phyloP scores from a whole-genome alignment of 2,888 invertebrate genomes.

The Dromius quadrimaculatus region DNA sequence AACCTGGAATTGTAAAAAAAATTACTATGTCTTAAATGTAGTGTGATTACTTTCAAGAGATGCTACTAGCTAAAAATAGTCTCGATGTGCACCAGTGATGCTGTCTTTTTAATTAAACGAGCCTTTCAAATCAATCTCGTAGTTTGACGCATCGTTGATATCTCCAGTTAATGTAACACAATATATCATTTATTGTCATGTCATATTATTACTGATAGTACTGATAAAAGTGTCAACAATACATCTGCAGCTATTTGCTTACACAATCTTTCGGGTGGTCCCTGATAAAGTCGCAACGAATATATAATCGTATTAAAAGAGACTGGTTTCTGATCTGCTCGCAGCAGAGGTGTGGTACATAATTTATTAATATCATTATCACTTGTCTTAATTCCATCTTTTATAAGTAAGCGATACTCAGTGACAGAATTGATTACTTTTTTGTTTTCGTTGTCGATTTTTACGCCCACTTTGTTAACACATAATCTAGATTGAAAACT shows the following conservation, averaged over 20 bases:
- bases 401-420: conserved; percentile 23
- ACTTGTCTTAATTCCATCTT: conserved; percentile 45
- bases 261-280: conserved; percentile 30
- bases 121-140: too few relatives aligned
- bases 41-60: too few relatives aligned
- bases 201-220: too few relatives aligned
- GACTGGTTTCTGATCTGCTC: conserved; percentile 9
- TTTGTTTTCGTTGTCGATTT: conserved; percentile 20
- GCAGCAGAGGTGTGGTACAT: conserved; percentile 36
- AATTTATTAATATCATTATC: conserved; percentile 45
- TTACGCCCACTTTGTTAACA: conserved; percentile 41
- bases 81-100: too few relatives aligned
- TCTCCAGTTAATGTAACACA: too few relatives aligned
- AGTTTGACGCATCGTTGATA: too few relatives aligned
- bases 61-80: too few relatives aligned
- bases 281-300: conserved; percentile 19
- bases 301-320: conserved; percentile 31
- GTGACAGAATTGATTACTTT: conserved; percentile 32
- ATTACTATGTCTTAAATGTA: too few relatives aligned
- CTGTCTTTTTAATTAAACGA: too few relatives aligned
- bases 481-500: conserved; percentile 36
- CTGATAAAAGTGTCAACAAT: conserved; percentile 18
- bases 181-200: too few relatives aligned
- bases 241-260: conserved; percentile 26
- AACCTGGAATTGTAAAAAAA: too few relatives aligned